A percentile compares a stretch with the other conserved stretches of the same genome.
Evolutionary conservation across 2,888 invertebrate species (phyloP).

Genomic region (Leistus spinibarbis): DNA sequence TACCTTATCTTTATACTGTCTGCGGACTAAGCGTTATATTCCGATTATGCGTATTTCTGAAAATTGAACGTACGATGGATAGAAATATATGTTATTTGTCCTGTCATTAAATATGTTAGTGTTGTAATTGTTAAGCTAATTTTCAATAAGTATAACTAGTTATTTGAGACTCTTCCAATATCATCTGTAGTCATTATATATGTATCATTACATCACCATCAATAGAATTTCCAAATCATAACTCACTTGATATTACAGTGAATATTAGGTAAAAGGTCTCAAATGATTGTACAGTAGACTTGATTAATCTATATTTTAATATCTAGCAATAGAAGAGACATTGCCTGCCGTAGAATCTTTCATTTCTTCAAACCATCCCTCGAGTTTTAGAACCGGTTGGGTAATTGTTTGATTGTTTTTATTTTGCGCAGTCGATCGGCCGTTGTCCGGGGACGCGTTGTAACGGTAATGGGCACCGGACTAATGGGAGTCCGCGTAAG

Average conservation of each 20-base stretch:
- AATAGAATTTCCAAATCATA: background rate
- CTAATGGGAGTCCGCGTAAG: slow-evolving; percentile 95
- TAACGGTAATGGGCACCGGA: slow-evolving; percentile 89
- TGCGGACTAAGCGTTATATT: too few species aligned
- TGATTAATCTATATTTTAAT: slow-evolving; percentile 41
- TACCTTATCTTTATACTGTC: too few species aligned
- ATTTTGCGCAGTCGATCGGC: slow-evolving; percentile 85
- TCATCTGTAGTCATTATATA: background rate
- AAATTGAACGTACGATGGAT: too few species aligned
- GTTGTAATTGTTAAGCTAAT: background rate
- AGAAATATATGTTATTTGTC: background rate
- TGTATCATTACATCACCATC: background rate
- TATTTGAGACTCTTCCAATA: background rate
- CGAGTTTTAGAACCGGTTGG: slow-evolving; percentile 4
- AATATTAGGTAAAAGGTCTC: background rate
- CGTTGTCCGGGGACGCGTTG: slow-evolving; percentile 93
- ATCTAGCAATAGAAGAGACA: slow-evolving; percentile 35
- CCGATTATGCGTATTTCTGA: too few species aligned
- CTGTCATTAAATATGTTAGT: background rate
- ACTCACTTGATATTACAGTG: background rate
- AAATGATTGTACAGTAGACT: slow-evolving; percentile 10
- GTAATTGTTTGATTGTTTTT: slow-evolving; percentile 6
- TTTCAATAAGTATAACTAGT: background rate
- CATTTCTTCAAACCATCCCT: slow-evolving; percentile 18
- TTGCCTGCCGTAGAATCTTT: slow-evolving; percentile 30